These are phyloP conservation scores for Chloroceryle amazona DNA, from an alignment of 2,797 vertebrate genomes.

Conservation along the genomic window DNA sequence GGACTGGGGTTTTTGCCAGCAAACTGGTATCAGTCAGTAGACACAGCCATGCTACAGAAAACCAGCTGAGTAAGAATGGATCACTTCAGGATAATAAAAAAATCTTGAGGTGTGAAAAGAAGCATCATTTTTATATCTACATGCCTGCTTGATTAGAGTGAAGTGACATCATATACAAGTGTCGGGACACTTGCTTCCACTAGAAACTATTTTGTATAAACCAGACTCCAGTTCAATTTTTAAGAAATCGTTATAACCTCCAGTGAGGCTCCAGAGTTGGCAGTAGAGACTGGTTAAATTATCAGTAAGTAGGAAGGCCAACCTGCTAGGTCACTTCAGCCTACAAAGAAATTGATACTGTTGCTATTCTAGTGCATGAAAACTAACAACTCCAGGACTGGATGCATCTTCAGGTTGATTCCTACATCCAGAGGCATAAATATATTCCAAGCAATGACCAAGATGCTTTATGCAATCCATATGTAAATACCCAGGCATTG, in stretches of 20 bases:
- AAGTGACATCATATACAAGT: background rate
- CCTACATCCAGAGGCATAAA: background rate
- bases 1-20: background rate
- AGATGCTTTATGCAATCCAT: background rate
- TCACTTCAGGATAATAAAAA: background rate
- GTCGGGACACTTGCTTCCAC: fast-evolving
- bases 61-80: background rate
- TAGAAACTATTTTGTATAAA: background rate
- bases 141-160: background rate
- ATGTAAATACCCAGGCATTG: background rate
- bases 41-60: background rate
- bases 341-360: slow-evolving; percentile 35
- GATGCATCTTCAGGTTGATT: background rate
- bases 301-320: slow-evolving; percentile 26
- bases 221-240: background rate
- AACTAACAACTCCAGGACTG: background rate
- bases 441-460: background rate
- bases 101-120: background rate
- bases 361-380: background rate
- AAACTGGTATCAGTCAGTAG: background rate
- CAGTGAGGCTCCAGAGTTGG: background rate
- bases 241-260: background rate
- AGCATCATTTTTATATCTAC: background rate
- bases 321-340: slow-evolving; percentile 22
- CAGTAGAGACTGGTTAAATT: background rate